Evolutionary conservation across 2,888 invertebrate species (phyloP).

Genomic region (Pheosia gnoma): DNA sequence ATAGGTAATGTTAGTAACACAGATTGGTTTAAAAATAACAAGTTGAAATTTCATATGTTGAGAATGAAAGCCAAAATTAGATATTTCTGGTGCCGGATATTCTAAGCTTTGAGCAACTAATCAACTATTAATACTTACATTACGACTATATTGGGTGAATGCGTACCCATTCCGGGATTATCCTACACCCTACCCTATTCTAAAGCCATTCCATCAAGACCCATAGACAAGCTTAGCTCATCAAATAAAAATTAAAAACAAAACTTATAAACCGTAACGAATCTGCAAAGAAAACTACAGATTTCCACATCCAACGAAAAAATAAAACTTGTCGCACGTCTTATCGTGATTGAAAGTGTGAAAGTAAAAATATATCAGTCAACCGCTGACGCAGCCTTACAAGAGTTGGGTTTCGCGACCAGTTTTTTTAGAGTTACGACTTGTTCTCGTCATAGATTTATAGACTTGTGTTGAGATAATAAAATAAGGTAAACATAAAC

Average conservation of each 20-base stretch:
- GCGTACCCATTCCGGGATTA: no score
- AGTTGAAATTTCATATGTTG: not conserved
- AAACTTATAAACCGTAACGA: not conserved
- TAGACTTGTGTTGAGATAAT: no score
- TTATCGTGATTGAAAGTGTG: slow-evolving; percentile 52
- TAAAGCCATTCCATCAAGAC: no score
- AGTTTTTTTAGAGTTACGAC: slow-evolving; percentile 19
- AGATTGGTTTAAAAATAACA: not conserved
- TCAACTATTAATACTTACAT: no score
- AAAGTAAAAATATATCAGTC: slow-evolving; percentile 50
- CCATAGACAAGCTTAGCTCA: no score
- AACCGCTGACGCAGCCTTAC: slow-evolving; percentile 23
- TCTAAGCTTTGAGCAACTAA: not conserved
- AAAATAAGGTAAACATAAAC: no score
- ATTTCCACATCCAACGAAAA: slow-evolving; percentile 26
- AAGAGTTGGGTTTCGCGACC: slow-evolving; percentile 31
- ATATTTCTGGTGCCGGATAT: not conserved
- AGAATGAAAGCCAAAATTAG: not conserved
- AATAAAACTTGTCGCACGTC: slow-evolving; percentile 43
- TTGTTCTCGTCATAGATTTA: not conserved
- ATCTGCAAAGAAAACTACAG: slow-evolving; percentile 31
- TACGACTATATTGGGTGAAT: no score
- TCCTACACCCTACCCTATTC: no score
- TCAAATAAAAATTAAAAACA: not conserved
- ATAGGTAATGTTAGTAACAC: not conserved